Percentiles rank a stretch among this genome's conserved stretches.
These are phyloP conservation scores for Harpalus rubripes DNA, from an alignment of 2,888 invertebrate genomes.

Conservation along the genomic window DNA sequence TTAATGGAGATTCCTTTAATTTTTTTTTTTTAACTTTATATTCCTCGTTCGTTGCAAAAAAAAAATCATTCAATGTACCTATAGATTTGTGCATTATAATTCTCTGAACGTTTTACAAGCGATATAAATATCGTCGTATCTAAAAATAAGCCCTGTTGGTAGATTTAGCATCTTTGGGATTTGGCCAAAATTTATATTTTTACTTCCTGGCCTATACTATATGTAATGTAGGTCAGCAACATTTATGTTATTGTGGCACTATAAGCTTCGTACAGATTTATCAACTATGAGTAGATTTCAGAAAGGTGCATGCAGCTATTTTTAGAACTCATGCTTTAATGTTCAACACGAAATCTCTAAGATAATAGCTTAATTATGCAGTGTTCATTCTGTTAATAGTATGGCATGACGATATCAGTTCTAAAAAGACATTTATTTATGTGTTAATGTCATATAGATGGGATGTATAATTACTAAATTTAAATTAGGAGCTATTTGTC, in stretches of 20 bases:
- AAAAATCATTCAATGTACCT: too few relatives aligned
- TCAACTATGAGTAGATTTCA: background rate
- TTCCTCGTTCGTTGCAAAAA: too few relatives aligned
- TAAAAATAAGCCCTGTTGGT: background rate
- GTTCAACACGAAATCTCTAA: background rate
- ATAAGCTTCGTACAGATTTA: background rate
- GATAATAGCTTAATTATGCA: background rate
- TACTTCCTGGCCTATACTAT: slow-evolving; percentile 2
- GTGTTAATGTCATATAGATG: background rate
- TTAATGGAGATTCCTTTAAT: too few relatives aligned
- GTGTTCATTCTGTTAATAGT: background rate
- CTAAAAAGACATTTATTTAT: background rate
- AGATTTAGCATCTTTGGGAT: background rate
- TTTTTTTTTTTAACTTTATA: too few relatives aligned
- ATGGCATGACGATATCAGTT: background rate
- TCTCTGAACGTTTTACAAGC: background rate
- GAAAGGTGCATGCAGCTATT: background rate
- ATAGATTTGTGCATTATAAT: background rate
- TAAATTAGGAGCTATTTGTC: background rate
- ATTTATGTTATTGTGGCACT: background rate
- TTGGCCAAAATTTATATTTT: slow-evolving; percentile 19
- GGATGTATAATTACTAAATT: background rate
- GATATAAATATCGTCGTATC: background rate
- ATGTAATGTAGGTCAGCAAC: slow-evolving; percentile 14
- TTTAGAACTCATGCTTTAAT: background rate